These are phyloP conservation scores for Caradrina kadenii DNA, from an alignment of 2,888 invertebrate genomes.

Conservation along the genomic window DNA sequence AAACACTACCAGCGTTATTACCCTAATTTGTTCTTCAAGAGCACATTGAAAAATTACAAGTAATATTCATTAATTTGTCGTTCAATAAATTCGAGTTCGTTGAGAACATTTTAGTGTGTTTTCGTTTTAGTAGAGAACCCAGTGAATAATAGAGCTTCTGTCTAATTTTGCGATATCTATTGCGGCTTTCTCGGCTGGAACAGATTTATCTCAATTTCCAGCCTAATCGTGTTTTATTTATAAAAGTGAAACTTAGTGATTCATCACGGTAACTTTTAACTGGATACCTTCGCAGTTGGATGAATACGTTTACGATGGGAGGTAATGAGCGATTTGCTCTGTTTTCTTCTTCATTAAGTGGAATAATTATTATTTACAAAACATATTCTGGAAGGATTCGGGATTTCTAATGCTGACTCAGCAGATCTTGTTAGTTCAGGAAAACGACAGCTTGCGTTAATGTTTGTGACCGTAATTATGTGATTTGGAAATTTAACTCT, in stretches of 20 bases:
- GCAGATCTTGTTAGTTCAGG: constrained; percentile 2
- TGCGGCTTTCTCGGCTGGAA: constrained; percentile 35
- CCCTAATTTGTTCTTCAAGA: constrained; percentile 39
- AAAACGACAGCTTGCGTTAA: neutral
- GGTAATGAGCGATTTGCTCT: constrained; percentile 54
- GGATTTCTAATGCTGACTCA: constrained; percentile 11
- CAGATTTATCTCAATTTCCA: constrained; percentile 51
- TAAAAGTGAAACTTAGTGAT: constrained; percentile 53
- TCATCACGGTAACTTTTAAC: constrained; percentile 59
- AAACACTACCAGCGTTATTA: constrained; percentile 42
- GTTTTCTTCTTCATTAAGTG: constrained; percentile 49
- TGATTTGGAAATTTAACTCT: constrained; percentile 4
- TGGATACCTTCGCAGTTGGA: constrained; percentile 44
- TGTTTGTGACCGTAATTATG: neutral
- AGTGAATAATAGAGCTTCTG: constrained; percentile 52
- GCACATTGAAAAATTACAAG: constrained; percentile 44
- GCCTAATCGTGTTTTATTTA: constrained; percentile 52
- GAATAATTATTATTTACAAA: constrained; percentile 48
- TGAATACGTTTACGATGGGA: constrained; percentile 54
- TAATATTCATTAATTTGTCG: constrained; percentile 62
- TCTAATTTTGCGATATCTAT: constrained; percentile 56
- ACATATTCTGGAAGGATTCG: constrained; percentile 14
- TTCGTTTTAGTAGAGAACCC: constrained; percentile 40
- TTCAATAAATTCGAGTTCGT: constrained; percentile 47
- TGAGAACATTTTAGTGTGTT: constrained; percentile 43